Evolutionary conservation across 2,113 vertebrate genomes (phyloP).

Genomic region (Pituophis catenifer): DNA sequence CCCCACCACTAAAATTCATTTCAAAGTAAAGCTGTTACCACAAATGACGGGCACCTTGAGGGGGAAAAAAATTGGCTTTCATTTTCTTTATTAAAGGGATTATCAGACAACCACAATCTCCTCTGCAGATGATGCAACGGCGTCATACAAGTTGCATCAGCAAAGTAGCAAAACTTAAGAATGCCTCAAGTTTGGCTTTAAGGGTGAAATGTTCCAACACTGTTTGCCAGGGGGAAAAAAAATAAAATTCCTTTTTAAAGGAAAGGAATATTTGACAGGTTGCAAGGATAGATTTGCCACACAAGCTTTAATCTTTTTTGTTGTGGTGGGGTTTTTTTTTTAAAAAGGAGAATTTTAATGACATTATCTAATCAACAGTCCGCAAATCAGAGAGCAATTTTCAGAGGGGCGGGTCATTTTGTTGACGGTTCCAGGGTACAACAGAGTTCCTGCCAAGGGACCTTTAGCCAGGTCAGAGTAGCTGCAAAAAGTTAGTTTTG

Average conservation of each 20-base stretch:
- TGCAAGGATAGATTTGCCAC: not conserved
- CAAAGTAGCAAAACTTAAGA: not conserved
- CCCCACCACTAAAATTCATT: not conserved
- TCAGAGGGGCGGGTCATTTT: not conserved
- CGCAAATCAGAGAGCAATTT: constrained; percentile 11
- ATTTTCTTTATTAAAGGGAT: not conserved
- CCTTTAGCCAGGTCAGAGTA: constrained; percentile 14
- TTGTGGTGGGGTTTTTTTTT: not conserved
- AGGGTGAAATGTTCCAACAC: not conserved
- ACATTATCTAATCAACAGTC: not conserved
- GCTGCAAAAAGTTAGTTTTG: not conserved
- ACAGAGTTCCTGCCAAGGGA: not conserved
- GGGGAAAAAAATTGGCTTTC: not conserved
- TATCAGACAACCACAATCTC: not conserved
- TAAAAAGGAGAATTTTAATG: not conserved
- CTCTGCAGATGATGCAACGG: constrained; percentile 16
- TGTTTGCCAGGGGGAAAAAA: not conserved
- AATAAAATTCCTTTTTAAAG: not conserved
- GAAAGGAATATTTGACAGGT: not conserved
- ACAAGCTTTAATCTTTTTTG: not conserved
- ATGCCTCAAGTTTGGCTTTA: not conserved
- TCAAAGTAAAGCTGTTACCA: not conserved
- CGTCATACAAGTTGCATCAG: constrained; percentile 19
- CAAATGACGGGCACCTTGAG: not conserved
- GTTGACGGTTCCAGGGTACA: not conserved